Base-by-base conservation (phyloP, 2,113 vertebrate genomes). In the Perca schrenkii region DNA sequence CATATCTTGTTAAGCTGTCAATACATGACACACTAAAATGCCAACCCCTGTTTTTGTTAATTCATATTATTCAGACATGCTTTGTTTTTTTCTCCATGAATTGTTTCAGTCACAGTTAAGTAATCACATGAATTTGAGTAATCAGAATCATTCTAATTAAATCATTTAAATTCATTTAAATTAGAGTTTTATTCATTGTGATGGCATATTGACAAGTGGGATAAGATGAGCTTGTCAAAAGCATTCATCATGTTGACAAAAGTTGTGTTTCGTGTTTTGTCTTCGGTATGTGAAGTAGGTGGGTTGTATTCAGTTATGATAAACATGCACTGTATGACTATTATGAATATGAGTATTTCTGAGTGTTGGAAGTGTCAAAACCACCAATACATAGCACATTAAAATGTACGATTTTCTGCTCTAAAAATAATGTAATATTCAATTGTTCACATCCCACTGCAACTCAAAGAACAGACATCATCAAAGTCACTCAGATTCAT, bases 391-490 rank as follows among this genome's bases (percentile, higher is more conserved):
- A 17, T 58, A 14, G 31, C 31, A n/a, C 46, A 53, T 67, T 67
- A 4, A 68, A 68, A 60, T 16, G 14, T 43, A n/a, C n/a, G 16
- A 74, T 75, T 46, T 62, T 75, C 63, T 54, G 64, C 64, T 74
- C 64, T 62, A 22, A 43, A 74, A 67, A 60, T 43, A 61, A 62
- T 60, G 4, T 53, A 10, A 31, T 36, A 36, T 19, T 22, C 2
- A 3, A 28, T 28, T 31, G 21, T 78, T 52, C 61, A 64, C 47
- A 21, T 65, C 60, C 49, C 40, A 56, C 36, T 25, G 53, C 56
- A 54, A 14, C 49, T 40, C 10, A 14, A 14, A 19, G 49, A 54
- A n/a, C 60, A 25, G 49, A 64, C 43, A 6, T 40, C 60, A 17
- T 11, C 6, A 15, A 36, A 54, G 43, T 53, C 28, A n/a, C 1